Conservation (phyloP, 2,113 vertebrate species). For the Setophaga coronata region DNA sequence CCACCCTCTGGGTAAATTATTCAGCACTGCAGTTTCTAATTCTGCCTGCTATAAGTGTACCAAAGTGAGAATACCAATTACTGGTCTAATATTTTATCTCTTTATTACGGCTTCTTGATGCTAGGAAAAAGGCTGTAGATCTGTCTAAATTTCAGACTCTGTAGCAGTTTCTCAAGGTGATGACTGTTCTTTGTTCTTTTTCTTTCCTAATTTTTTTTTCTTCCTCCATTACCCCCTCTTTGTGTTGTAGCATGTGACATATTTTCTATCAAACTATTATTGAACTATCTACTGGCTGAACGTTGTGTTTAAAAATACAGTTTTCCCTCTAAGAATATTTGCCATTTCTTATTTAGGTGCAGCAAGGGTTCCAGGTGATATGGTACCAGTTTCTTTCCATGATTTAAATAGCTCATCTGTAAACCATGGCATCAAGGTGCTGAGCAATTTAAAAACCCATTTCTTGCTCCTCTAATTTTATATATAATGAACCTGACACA, state of each 20-base stretch:
- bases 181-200: not conserved
- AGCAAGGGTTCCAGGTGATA: not conserved
- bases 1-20: not conserved
- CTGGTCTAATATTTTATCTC: not conserved
- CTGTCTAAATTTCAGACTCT: not conserved
- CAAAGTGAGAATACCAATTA: not conserved
- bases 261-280: not conserved
- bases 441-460: not conserved
- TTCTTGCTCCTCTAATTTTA: not conserved
- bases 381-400: not conserved
- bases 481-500: not conserved
- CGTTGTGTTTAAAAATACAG: not conserved
- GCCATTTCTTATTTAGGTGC: not conserved
- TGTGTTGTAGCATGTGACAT: not conserved
- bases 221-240: accelerated
- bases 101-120: not conserved
- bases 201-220: too few relatives aligned
- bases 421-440: not conserved
- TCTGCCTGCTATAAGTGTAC: not conserved
- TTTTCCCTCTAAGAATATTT: not conserved
- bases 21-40: not conserved
- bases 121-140: not conserved
- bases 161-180: not conserved
- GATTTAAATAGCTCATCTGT: not conserved
- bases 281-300: not conserved